A percentile compares a stretch with the other conserved stretches of the same genome.
phyloP scores from a whole-genome alignment of 2,113 vertebrate genomes.

The Globicephala melas region DNA sequence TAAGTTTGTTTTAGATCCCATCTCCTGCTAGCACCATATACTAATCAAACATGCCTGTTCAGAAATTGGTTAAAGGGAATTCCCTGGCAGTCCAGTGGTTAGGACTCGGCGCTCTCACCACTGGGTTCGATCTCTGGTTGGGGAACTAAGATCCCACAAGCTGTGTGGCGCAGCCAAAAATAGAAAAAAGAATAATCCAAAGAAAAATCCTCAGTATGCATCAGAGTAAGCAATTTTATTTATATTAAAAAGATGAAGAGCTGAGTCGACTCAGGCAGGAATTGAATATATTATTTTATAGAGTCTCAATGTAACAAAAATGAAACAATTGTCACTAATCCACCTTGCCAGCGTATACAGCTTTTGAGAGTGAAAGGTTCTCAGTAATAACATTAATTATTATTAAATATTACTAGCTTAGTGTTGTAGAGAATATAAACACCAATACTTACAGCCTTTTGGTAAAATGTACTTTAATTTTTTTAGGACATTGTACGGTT shows the following conservation, averaged over 20 bases:
- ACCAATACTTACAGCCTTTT: constrained; percentile 10
- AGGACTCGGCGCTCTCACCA: rapidly evolving
- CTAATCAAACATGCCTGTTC: not conserved
- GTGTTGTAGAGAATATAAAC: constrained; percentile 13
- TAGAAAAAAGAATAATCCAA: not conserved
- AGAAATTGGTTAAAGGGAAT: not conserved
- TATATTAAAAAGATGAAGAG: not conserved
- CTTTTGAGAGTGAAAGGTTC: not conserved
- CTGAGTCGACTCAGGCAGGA: not conserved
- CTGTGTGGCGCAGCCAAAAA: not conserved
- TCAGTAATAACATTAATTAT: constrained; percentile 49
- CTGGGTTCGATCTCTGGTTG: not conserved
- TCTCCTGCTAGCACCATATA: not conserved
- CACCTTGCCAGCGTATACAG: constrained; percentile 12
- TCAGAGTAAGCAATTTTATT: not conserved
- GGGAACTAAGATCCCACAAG: not conserved
- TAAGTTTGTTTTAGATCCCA: not conserved
- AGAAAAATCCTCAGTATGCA: not conserved
- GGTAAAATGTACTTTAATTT: constrained; percentile 24
- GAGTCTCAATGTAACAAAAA: constrained; percentile 13
- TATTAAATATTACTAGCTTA: constrained; percentile 41
- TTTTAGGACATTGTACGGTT: not conserved
- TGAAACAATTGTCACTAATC: not conserved
- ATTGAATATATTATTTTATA: constrained; percentile 35
- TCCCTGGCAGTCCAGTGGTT: not conserved